Conservation (phyloP, 2,888 invertebrate genomes). For the Cheilosia vulpina region DNA sequence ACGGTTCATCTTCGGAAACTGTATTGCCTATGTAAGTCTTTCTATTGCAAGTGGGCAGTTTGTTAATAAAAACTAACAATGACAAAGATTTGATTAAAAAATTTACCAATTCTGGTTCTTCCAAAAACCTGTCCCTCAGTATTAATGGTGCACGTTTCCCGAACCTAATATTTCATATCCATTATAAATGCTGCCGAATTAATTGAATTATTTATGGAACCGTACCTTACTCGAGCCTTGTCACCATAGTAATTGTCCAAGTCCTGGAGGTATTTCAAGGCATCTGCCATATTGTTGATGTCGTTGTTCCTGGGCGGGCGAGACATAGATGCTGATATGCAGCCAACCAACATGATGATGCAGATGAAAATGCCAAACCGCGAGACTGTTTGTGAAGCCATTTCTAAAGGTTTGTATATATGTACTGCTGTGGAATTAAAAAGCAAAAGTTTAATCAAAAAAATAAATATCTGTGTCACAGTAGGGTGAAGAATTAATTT, state of each 20-base stretch:
- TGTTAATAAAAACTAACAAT: neutral
- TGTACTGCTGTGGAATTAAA: conserved; percentile 23
- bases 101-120: conserved; percentile 78
- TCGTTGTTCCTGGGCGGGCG: conserved; percentile 83
- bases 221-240: conserved; percentile 87
- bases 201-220: neutral
- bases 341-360: conserved; percentile 72
- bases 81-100: neutral
- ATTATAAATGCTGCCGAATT: neutral
- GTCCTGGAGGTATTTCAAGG: conserved; percentile 87
- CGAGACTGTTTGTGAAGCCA: conserved; percentile 64
- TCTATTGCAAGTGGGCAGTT: conserved; percentile 63
- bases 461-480: neutral
- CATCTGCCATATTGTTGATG: conserved; percentile 87
- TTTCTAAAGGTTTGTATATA: conserved; percentile 11
- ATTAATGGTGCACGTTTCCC: conserved; percentile 81
- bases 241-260: conserved; percentile 88
- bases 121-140: conserved; percentile 79
- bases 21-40: conserved; percentile 77
- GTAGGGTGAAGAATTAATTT: too few species aligned
- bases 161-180: conserved; percentile 77
- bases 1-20: conserved; percentile 77
- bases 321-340: conserved; percentile 79
- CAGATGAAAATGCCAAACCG: conserved; percentile 71
- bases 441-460: conserved; percentile 8